Evolutionary conservation across 1,140 invertebrate genomes (phyloP).

Genomic region (Cyrtorhinus lividipennis): DNA sequence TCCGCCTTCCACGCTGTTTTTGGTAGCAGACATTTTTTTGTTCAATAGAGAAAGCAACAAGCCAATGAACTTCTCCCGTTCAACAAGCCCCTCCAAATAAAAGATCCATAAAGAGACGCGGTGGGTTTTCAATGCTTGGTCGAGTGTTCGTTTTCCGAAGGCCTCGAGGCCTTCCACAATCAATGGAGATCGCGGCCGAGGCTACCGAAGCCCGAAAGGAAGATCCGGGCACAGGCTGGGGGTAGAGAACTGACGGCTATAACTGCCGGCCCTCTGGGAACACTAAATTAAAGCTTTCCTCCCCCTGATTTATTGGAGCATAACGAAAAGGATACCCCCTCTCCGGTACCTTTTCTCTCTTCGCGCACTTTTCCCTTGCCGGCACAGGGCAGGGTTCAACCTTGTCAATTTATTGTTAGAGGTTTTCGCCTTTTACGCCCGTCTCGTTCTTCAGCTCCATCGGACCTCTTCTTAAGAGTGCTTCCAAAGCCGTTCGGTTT

Average conservation of each 20-base stretch:
- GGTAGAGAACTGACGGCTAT: neutral
- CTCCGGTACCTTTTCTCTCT: neutral
- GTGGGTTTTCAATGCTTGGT: neutral
- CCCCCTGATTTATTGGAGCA: neutral
- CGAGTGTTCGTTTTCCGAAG: neutral
- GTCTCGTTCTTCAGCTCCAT: neutral
- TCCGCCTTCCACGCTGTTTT: too few relatives aligned
- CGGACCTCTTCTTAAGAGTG: neutral
- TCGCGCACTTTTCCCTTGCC: neutral
- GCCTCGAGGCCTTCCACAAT: neutral
- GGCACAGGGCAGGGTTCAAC: neutral
- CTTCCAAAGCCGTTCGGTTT: neutral
- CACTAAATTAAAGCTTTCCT: neutral
- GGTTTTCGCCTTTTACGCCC: neutral
- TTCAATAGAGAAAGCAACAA: too few relatives aligned
- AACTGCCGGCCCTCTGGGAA: neutral
- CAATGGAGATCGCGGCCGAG: neutral
- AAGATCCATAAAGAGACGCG: neutral
- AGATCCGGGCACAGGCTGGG: neutral
- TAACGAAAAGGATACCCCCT: neutral
- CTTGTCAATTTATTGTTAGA: neutral
- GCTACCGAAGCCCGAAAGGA: neutral
- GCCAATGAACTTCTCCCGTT: too few relatives aligned
- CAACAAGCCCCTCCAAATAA: neutral
- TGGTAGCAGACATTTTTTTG: too few relatives aligned